Evolutionary conservation across 2,113 vertebrate genomes (phyloP).

Genomic region (Cathartes aura): DNA sequence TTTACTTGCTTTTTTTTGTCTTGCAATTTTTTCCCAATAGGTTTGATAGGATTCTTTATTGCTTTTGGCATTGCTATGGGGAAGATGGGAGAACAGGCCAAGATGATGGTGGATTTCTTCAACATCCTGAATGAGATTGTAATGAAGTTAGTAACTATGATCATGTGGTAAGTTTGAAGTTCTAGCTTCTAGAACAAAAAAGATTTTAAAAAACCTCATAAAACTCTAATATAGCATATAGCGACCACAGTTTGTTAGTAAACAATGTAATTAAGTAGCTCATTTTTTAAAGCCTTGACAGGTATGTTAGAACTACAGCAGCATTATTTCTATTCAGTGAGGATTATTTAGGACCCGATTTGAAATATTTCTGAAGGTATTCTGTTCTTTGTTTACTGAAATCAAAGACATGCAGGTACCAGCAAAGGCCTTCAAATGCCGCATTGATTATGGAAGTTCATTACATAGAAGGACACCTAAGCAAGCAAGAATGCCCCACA

Average conservation of each 20-base stretch:
- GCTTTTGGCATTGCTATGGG: slow-evolving; percentile 99
- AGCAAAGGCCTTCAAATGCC: neutral
- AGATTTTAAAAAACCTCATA: neutral
- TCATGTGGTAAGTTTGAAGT: slow-evolving; percentile 93
- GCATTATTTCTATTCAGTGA: neutral
- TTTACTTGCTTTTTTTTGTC: neutral
- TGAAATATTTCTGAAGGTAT: neutral
- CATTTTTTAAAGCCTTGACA: neutral
- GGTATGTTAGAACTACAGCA: neutral
- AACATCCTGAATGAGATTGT: slow-evolving; percentile 99
- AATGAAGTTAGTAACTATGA: slow-evolving; percentile 98
- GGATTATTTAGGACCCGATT: neutral
- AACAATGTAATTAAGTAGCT: neutral
- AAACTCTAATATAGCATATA: neutral
- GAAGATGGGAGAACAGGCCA: slow-evolving; percentile 98
- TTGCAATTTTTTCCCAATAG: slow-evolving; percentile 75
- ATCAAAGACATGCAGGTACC: neutral
- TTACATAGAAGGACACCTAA: neutral
- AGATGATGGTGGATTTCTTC: slow-evolving; percentile 99
- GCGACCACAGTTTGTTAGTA: neutral
- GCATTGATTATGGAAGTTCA: neutral
- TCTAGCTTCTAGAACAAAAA: neutral
- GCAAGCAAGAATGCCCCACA: neutral
- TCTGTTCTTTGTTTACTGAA: neutral
- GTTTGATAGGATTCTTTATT: slow-evolving; percentile 99